A percentile compares a stretch with the other conserved stretches of the same genome.
Conservation (phyloP, 2,888 invertebrate species). For the Drosophila mimetica region DNA sequence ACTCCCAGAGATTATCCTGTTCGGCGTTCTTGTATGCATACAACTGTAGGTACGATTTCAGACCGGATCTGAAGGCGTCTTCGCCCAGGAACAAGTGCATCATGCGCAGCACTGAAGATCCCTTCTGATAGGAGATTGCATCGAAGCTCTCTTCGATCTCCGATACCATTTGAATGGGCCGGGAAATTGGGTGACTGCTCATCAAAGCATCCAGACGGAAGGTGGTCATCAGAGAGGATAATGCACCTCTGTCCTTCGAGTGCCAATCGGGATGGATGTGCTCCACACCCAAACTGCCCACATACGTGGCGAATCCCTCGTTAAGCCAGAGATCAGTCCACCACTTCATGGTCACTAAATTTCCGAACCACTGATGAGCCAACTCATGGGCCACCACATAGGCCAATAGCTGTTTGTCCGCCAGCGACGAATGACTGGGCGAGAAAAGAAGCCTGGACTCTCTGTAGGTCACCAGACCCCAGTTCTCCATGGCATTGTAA, state of each 20-base stretch:
- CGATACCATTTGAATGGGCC: constrained; percentile 89
- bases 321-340: constrained; percentile 93
- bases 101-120: constrained; percentile 94
- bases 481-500: constrained; percentile 93
- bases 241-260: constrained; percentile 86
- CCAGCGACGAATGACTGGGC: constrained; percentile 86
- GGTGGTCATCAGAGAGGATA: constrained; percentile 86
- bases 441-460: constrained; percentile 90
- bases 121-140: constrained; percentile 92
- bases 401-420: constrained; percentile 86
- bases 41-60: constrained; percentile 87
- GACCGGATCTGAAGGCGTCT: constrained; percentile 88
- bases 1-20: constrained; percentile 92
- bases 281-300: constrained; percentile 86
- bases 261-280: constrained; percentile 88
- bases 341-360: constrained; percentile 93
- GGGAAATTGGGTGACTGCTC: constrained; percentile 91
- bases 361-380: constrained; percentile 92
- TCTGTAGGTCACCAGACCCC: constrained; percentile 92
- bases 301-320: constrained; percentile 91
- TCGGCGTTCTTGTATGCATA: constrained; percentile 90
- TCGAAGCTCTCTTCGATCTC: constrained; percentile 93
- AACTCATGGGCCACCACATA: constrained; percentile 89
- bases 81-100: constrained; percentile 94
- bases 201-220: constrained; percentile 89